phyloP scores from a whole-genome alignment of 2,797 vertebrate genomes.

The Amblyraja radiata region DNA sequence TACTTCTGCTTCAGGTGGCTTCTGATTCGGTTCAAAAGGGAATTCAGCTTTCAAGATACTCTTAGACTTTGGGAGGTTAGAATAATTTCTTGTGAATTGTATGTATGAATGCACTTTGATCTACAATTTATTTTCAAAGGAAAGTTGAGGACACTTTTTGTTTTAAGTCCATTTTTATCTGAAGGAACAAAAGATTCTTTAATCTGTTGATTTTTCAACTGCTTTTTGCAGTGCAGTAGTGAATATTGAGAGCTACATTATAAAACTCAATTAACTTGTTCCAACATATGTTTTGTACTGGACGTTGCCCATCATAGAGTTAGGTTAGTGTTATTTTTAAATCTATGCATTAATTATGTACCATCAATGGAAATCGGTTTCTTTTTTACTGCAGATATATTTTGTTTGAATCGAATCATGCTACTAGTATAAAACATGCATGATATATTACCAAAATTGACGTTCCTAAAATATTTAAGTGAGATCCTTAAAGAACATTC shows the following conservation, averaged over 20 bases:
- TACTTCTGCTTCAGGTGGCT: conserved; percentile 98
- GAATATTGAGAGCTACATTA: neutral
- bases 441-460: neutral
- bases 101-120: conserved; percentile 9
- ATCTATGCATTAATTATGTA: neutral
- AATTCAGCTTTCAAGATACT: conserved; percentile 87
- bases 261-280: neutral
- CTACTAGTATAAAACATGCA: neutral
- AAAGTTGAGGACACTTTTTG: neutral
- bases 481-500: neutral
- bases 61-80: conserved; percentile 92
- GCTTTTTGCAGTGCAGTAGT: neutral
- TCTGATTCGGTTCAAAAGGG: conserved; percentile 91
- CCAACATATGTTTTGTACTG: neutral
- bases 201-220: neutral
- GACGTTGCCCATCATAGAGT: neutral
- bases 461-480: neutral
- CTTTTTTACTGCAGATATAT: neutral
- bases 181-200: neutral
- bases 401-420: neutral
- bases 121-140: neutral
- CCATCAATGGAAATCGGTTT: neutral
- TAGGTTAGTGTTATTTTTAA: neutral
- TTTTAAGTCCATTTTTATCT: neutral
- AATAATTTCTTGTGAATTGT: conserved; percentile 15